Percentiles rank a stretch among this genome's conserved stretches.
These are phyloP conservation scores for Proterorhinus semilunaris DNA, from an alignment of 2,113 vertebrate species.

Conservation along the genomic window DNA sequence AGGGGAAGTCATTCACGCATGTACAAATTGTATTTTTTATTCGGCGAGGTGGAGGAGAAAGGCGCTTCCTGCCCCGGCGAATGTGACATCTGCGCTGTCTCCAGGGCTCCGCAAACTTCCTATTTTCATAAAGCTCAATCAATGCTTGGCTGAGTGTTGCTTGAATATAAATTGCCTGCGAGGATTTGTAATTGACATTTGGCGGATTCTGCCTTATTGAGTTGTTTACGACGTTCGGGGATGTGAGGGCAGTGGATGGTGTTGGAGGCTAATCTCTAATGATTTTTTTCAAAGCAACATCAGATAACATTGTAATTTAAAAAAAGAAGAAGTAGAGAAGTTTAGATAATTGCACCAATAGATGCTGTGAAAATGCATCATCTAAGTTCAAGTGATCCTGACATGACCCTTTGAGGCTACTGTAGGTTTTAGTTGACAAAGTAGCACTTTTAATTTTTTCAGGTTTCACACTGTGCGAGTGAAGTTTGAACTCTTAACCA, in stretches of 20 bases:
- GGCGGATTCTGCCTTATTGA: conserved; percentile 6
- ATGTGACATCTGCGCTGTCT: conserved; percentile 6
- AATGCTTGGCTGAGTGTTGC: background rate
- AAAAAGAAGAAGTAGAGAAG: background rate
- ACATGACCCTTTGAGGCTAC: too few relatives aligned
- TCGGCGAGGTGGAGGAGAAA: background rate
- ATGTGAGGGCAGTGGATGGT: background rate
- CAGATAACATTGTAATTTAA: background rate
- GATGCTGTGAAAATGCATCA: background rate
- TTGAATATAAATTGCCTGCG: conserved; percentile 10
- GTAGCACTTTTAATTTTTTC: too few relatives aligned
- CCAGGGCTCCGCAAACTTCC: background rate
- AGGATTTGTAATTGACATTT: conserved; percentile 16
- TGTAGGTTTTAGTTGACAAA: background rate
- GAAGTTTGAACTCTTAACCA: too few relatives aligned
- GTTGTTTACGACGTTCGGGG: conserved; percentile 1
- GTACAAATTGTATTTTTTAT: conserved; percentile 1
- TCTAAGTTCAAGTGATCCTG: background rate
- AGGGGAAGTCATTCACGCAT: conserved; percentile 1
- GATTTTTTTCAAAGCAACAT: conserved; percentile 1
- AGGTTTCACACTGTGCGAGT: too few relatives aligned
- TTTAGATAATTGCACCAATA: background rate
- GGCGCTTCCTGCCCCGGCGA: background rate
- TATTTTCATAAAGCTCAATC: conserved; percentile 14
- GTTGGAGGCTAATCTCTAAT: background rate